A percentile compares a stretch with the other conserved stretches of the same genome.
phyloP scores from a whole-genome alignment of 1,140 invertebrate species.

The Hypsibius dujardini region DNA sequence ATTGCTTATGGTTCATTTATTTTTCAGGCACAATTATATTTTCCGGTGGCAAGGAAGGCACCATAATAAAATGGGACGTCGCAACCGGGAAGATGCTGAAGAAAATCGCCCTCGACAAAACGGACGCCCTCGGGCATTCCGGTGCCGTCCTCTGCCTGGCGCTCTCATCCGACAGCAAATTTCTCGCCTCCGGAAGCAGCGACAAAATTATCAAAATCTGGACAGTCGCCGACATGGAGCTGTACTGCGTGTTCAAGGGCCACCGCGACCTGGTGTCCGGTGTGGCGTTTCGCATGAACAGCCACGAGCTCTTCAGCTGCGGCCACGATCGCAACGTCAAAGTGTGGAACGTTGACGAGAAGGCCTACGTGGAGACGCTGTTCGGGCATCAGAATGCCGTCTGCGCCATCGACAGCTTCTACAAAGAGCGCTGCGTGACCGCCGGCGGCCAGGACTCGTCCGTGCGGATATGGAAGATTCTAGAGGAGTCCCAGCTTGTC shows the following conservation, averaged over 20 bases:
- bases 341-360: conserved; percentile 83
- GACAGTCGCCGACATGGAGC: conserved; percentile 53
- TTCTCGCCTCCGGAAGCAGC: conserved; percentile 58
- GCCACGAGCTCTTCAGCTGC: conserved; percentile 68
- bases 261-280: conserved; percentile 57
- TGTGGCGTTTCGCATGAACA: conserved; percentile 61
- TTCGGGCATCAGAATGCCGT: conserved; percentile 75
- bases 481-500: conserved; percentile 84
- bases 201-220: conserved; percentile 62
- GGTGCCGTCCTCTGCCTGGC: conserved; percentile 49
- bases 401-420: conserved; percentile 58
- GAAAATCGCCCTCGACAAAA: conserved; percentile 32
- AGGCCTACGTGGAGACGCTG: conserved; percentile 84
- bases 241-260: conserved; percentile 60
- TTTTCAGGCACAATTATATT: no score
- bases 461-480: conserved; percentile 80
- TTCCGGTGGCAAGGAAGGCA: conserved; percentile 68
- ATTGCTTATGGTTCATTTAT: no score
- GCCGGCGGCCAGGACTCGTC: conserved; percentile 67
- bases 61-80: conserved; percentile 64
- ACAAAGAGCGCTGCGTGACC: conserved; percentile 61
- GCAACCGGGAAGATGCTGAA: conserved; percentile 34
- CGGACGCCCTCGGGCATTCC: conserved; percentile 37
- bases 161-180: conserved; percentile 64
- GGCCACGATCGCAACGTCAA: conserved; percentile 61